phyloP scores from a whole-genome alignment of 1,140 invertebrate species.

The Neodiprion virginianus region DNA sequence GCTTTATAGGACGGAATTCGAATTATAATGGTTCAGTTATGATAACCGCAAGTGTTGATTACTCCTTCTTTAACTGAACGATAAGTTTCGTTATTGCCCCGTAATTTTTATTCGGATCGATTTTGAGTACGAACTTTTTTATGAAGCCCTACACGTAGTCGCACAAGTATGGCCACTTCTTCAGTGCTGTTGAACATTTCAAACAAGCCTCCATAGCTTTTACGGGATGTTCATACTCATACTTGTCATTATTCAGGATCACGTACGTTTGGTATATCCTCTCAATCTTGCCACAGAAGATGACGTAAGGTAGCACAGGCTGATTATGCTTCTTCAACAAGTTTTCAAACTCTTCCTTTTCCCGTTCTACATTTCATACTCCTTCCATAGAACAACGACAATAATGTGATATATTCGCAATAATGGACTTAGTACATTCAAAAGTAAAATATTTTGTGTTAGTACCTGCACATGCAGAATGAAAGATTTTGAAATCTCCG shows the following conservation, averaged over 20 bases:
- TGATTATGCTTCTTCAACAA: not conserved
- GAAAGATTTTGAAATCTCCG: not conserved
- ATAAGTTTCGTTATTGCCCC: no score
- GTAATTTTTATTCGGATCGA: slow-evolving; percentile 15
- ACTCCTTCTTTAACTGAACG: no score
- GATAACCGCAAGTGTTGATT: no score
- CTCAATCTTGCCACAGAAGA: slow-evolving; percentile 19
- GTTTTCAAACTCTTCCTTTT: not conserved
- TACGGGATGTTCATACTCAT: slow-evolving; percentile 13
- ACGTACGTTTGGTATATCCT: slow-evolving; percentile 9
- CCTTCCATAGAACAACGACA: not conserved
- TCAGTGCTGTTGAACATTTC: slow-evolving; percentile 23
- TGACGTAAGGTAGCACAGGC: slow-evolving; percentile 18
- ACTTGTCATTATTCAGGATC: slow-evolving; percentile 10
- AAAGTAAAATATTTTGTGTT: not conserved
- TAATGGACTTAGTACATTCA: not conserved
- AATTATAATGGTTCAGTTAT: no score
- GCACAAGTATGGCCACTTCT: slow-evolving; percentile 17
- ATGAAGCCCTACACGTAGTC: slow-evolving; percentile 27
- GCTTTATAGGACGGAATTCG: no score
- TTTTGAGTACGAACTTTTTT: slow-evolving; percentile 19
- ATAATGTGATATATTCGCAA: not conserved
- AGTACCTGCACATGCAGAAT: not conserved
- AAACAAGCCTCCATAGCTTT: slow-evolving; percentile 25
- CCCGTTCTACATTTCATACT: not conserved